Base-by-base conservation (phyloP, 2,113 vertebrate genomes). In the Apaloderma vittatum region DNA sequence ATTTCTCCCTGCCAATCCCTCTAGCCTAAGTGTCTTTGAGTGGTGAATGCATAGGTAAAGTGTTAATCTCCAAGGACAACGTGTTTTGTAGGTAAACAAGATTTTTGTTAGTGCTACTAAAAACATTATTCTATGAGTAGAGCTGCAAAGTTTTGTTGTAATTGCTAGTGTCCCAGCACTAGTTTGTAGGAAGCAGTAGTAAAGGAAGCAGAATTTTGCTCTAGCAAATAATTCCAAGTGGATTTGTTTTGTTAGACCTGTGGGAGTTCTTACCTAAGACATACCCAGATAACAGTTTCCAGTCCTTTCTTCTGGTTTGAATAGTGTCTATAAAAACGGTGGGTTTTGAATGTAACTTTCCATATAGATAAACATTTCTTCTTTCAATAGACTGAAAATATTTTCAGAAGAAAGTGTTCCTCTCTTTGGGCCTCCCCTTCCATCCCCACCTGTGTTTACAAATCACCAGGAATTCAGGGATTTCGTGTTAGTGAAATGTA, bases 381-480 rank as follows among this genome's bases (percentile, higher is more conserved):
- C 55, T 96, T 89, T 88, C 46, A n/a, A 23, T 96, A 99, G 99
- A 99, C 98, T 99, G 97, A 99, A 99, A 98, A 99, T 99, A 95
- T 99, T 99, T 97, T 99, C 99, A 57, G 99, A 99, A 98, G 99
- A 99, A 98, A 99, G 99, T 1, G 99, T 99, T 48, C 99, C 99
- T 11, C 98, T 99, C 92, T 99, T 99, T 89, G 99, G 99, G 57
- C 99, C 99, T 34, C 99, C 99, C 37, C 99, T 99, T 81, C 99
- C 99, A 4, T 98, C 99, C 78, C 99, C 99, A 2, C 99, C 99
- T 86, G 99, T 99, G 76, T 99, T 99, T 98, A 99, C 99, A 95
- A 99, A 99, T 97, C 99, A 99, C 96, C 99, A 99, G 80, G 99
- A 99, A 98, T 99, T 99, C 99, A 99, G 99, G 99, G 99, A 99